A percentile compares a stretch with the other conserved stretches of the same genome.
Evolutionary conservation across 2,888 invertebrate genomes (phyloP).

Genomic region (Morpho deidamia): DNA sequence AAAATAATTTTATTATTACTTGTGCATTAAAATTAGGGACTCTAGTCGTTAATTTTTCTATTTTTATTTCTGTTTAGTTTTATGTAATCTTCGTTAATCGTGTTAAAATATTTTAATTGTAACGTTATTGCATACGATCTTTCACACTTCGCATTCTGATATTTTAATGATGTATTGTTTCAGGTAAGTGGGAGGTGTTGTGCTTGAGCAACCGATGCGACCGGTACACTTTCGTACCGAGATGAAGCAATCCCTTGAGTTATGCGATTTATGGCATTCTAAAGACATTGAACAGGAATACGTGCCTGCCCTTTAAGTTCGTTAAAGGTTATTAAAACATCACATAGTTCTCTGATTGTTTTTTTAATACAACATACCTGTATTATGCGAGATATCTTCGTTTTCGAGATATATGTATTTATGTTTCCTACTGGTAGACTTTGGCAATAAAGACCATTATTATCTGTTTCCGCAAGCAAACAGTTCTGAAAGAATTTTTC

Average conservation of each 20-base stretch:
- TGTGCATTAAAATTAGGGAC: too few species aligned
- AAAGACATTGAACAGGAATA: conserved; percentile 18
- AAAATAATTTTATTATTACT: too few species aligned
- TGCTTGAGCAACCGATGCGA: conserved; percentile 50
- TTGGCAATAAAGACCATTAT: too few species aligned
- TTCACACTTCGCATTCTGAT: conserved; percentile 54
- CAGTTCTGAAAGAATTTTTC: too few species aligned
- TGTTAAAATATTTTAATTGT: conserved; percentile 7
- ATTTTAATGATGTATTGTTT: conserved; percentile 77
- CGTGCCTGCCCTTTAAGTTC: conserved; percentile 33
- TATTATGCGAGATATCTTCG: too few species aligned
- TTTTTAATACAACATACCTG: neutral
- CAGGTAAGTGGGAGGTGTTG: conserved; percentile 69
- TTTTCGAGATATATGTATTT: too few species aligned
- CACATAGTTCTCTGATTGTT: conserved; percentile 6
- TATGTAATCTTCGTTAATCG: neutral
- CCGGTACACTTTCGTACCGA: conserved; percentile 45
- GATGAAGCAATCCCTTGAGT: conserved; percentile 57
- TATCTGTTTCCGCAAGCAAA: too few species aligned
- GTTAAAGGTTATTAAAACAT: conserved; percentile 28
- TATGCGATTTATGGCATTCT: conserved; percentile 52
- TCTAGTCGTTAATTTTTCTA: too few species aligned
- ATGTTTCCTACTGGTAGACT: too few species aligned
- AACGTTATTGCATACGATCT: conserved; percentile 39
- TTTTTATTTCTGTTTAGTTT: neutral